Percentiles rank a stretch among this genome's conserved stretches.
Conservation (phyloP, 2,113 vertebrate genomes). For the Struthidea cinerea region DNA sequence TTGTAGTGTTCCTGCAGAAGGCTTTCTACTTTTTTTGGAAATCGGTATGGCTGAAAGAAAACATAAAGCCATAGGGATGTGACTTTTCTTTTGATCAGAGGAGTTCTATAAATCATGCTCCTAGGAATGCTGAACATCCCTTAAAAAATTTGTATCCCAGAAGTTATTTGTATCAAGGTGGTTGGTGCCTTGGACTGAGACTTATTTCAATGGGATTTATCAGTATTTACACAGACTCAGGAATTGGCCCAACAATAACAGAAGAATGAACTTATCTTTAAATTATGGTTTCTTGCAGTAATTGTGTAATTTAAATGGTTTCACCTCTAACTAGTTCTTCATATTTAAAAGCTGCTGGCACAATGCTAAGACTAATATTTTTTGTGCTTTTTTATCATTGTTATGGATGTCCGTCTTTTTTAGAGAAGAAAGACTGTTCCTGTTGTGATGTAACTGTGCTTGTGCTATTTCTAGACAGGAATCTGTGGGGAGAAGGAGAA, state of each 20-base stretch:
- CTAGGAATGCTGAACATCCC: neutral
- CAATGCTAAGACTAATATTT: constrained; percentile 24
- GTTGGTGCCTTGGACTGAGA: neutral
- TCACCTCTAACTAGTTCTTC: neutral
- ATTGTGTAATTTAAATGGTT: neutral
- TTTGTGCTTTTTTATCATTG: constrained; percentile 5
- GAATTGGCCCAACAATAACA: neutral
- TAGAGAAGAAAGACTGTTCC: neutral
- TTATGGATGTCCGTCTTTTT: neutral
- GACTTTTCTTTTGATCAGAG: neutral
- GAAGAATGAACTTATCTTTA: neutral
- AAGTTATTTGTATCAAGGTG: neutral
- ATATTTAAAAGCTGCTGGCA: neutral
- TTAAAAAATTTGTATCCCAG: neutral
- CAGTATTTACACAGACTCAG: constrained; percentile 1
- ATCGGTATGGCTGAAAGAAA: neutral
- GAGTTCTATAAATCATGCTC: neutral
- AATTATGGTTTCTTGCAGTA: neutral
- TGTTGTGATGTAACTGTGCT: neutral
- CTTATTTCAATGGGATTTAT: neutral
- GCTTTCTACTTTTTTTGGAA: neutral
- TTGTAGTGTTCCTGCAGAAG: neutral
- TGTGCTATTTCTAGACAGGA: neutral
- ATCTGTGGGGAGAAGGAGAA: neutral
- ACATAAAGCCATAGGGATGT: neutral